Conservation (phyloP, 2,888 invertebrate species). For the Hypselothyrea guttata region DNA sequence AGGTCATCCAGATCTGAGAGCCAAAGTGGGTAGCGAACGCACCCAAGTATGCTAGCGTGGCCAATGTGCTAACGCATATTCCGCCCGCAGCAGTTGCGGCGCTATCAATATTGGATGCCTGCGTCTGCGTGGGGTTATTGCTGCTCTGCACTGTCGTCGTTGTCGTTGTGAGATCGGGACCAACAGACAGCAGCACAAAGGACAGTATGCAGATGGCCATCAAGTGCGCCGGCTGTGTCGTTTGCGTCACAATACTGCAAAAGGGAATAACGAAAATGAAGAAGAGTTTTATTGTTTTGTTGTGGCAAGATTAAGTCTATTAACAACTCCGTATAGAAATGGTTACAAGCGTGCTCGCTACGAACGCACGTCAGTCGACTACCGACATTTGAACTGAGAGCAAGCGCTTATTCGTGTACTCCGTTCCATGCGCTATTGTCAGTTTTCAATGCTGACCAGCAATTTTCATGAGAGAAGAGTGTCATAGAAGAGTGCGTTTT, state of each 20-base stretch:
- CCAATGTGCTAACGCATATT: slow-evolving; percentile 63
- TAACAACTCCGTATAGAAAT: too few relatives aligned
- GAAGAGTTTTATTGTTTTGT: background rate
- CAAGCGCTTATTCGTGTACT: too few relatives aligned
- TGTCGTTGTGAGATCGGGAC: slow-evolving; percentile 80
- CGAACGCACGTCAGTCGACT: too few relatives aligned
- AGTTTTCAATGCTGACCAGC: too few relatives aligned
- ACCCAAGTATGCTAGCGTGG: slow-evolving; percentile 87
- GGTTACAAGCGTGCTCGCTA: too few relatives aligned
- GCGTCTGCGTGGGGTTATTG: slow-evolving; percentile 26
- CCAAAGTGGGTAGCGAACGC: slow-evolving; percentile 92
- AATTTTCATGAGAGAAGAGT: too few relatives aligned
- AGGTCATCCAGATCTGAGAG: slow-evolving; percentile 96
- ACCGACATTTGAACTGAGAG: too few relatives aligned
- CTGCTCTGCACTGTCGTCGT: slow-evolving; percentile 45
- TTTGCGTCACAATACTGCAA: slow-evolving; percentile 87
- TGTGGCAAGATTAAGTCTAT: background rate
- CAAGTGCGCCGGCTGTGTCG: slow-evolving; percentile 91
- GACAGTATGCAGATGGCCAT: slow-evolving; percentile 85
- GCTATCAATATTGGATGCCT: slow-evolving; percentile 14
- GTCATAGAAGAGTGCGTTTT: too few relatives aligned
- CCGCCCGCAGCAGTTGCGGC: slow-evolving; percentile 14
- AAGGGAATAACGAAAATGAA: slow-evolving; percentile 7
- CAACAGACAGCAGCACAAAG: slow-evolving; percentile 84
- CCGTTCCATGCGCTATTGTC: too few relatives aligned